Base-by-base conservation (phyloP, 2,888 invertebrate species). In the Zhuqinia jingwanae region DNA sequence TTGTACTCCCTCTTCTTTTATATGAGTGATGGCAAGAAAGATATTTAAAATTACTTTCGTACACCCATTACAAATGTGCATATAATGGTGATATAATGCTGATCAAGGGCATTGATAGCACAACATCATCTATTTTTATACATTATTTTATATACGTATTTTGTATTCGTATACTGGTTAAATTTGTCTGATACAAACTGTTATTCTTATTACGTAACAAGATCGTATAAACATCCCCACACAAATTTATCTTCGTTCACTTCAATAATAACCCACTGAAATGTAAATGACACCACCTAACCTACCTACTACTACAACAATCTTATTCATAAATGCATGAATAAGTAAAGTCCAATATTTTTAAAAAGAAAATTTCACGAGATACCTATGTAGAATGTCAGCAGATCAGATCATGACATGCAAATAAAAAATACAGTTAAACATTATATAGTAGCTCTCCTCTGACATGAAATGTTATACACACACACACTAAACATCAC, bases 31-130 rank as follows among this genome's bases (percentile, higher is more conserved):
- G 10, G 5, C n/a, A 13, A 50, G 50, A 50, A 50, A 50, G n/a
- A 56, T 56, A 56, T 3, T 3, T 50, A 56, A 56, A 20, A 8
- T 56, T 22, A 56, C 22, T 56, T 56, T 6, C 56, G 22, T 56
- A 50, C n/a, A n/a, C n/a, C n/a, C 50, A 50, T 50, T 50, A 50
- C 50, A 50, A 50, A 13, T 15, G 56, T 56, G 56, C 56, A 56
- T 56, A 56, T 20, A 5, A 22, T 56, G 13, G n/a, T n/a, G n/a
- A n/a, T n/a, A n/a, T n/a, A n/a, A n/a, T n/a, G 22, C 42, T 20
- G 77, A 77, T 77, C 77, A 77, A 77, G 77, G 77, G 58, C 77
- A 47, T 13, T 56, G 75, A 75, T 75, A 53, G 13, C 22, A 13
- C 20, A 20, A 56, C 5, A 6, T 5, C 17, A 22, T 56, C 22